Conservation (phyloP, 1,140 invertebrate genomes). For the Diplogasteroides magnus region DNA sequence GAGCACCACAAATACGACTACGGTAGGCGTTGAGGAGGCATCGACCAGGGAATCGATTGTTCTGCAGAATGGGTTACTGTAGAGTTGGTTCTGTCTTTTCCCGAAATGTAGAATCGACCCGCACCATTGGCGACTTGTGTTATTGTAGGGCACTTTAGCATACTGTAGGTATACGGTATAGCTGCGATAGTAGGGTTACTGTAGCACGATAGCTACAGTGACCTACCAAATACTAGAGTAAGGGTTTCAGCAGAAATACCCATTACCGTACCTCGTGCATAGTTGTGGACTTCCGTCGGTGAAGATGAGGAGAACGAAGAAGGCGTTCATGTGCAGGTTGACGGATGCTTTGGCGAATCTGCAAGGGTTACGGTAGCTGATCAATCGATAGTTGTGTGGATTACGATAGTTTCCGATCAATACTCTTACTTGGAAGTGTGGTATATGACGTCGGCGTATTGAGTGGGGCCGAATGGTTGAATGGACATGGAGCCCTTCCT, state of each 20-base stretch:
- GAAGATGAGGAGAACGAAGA: slow-evolving; percentile 20
- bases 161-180: no score
- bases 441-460: slow-evolving; percentile 26
- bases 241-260: no score
- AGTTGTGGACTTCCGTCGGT: slow-evolving; percentile 15
- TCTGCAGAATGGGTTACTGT: background rate
- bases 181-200: no score
- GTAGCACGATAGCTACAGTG: background rate
- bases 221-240: background rate
- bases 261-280: background rate
- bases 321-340: slow-evolving; percentile 11
- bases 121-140: no score
- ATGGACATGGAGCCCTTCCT: slow-evolving; percentile 10
- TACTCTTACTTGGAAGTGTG: slow-evolving; percentile 19
- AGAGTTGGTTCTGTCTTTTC: no score
- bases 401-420: background rate
- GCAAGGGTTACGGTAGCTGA: background rate
- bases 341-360: slow-evolving; percentile 28
- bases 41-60: slow-evolving; percentile 24
- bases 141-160: no score
- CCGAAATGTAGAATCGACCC: no score
- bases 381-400: background rate
- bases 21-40: slow-evolving; percentile 17
- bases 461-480: slow-evolving; percentile 24
- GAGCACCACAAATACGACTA: slow-evolving; percentile 16